Conservation (phyloP, 2,888 invertebrate genomes). For the Amphipyra berbera region DNA sequence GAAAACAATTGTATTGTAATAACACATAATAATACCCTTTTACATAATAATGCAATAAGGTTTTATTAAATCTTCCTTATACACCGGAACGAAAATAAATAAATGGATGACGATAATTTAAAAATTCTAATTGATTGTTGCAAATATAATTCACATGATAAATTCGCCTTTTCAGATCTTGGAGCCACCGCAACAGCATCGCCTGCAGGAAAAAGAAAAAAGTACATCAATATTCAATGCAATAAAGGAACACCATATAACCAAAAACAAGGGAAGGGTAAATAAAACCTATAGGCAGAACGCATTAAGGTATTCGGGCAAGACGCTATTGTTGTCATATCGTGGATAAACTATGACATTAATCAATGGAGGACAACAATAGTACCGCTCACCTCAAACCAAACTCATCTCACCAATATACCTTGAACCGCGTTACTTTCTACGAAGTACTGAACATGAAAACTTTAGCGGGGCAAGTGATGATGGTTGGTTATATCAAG, state of each 20-base stretch:
- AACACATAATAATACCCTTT: too few relatives aligned
- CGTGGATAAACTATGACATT: constrained; percentile 88
- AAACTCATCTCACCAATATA: constrained; percentile 68
- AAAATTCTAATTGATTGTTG: constrained; percentile 18
- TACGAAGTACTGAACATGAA: constrained; percentile 13
- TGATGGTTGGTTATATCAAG: constrained; percentile 68
- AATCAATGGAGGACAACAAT: constrained; percentile 86
- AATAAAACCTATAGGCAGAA: constrained; percentile 83
- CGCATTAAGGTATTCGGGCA: constrained; percentile 84
- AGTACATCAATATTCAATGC: constrained; percentile 47
- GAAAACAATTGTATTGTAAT: neutral
- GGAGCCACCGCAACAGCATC: constrained; percentile 24
- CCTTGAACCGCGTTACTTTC: constrained; percentile 58
- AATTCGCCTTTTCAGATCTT: constrained; percentile 44
- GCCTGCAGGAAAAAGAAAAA: constrained; percentile 66
- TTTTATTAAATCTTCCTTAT: constrained; percentile 17
- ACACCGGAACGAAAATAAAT: constrained; percentile 12
- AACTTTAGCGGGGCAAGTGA: constrained; percentile 58
- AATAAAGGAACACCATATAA: constrained; percentile 76
- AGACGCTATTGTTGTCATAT: constrained; percentile 88
- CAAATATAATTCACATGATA: constrained; percentile 37
- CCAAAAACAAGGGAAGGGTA: constrained; percentile 72
- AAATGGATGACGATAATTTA: constrained; percentile 23
- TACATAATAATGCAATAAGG: constrained; percentile 1
- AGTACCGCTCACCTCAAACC: constrained; percentile 81